A percentile compares a stretch with the other conserved stretches of the same genome.
phyloP scores from a whole-genome alignment of 2,888 invertebrate species.

The Neria commutata region DNA sequence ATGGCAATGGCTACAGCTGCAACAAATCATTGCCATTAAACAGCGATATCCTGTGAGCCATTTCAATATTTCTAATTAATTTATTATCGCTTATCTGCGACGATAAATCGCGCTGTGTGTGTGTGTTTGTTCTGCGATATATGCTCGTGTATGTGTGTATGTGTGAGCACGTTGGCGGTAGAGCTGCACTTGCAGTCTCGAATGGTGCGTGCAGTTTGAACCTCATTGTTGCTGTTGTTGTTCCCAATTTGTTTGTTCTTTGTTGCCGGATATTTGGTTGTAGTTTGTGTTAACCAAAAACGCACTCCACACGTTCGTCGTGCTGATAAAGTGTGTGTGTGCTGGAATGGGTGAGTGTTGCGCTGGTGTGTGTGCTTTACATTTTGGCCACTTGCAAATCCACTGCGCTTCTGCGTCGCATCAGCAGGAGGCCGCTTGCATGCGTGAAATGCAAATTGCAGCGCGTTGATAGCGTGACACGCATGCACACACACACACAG shows the following conservation, averaged over 20 bases:
- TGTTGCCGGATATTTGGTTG: not conserved
- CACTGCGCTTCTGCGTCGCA: too few species aligned
- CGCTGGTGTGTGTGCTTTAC: not conserved
- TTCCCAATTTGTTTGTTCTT: not conserved
- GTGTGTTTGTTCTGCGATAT: constrained; percentile 6
- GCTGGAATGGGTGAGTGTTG: too few species aligned
- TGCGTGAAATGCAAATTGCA: not conserved
- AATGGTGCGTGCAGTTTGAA: not conserved
- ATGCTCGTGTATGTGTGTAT: constrained; percentile 17
- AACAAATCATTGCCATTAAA: constrained; percentile 42
- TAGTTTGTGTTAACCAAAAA: not conserved
- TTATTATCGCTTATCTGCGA: constrained; percentile 61
- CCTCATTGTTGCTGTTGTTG: not conserved
- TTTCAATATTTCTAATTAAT: constrained; percentile 63
- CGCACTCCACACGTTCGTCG: not conserved
- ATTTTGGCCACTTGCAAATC: not conserved
- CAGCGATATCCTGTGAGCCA: constrained; percentile 39
- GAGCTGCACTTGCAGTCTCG: not conserved
- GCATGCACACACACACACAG: not conserved
- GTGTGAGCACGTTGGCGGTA: constrained; percentile 26
- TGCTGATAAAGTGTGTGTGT: not conserved
- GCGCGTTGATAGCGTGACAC: not conserved
- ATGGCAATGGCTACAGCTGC: constrained; percentile 19
- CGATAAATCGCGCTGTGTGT: constrained; percentile 50
- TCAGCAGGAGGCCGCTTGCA: too few species aligned